phyloP scores from a whole-genome alignment of 2,797 vertebrate species.

The Psittacula derbiana region DNA sequence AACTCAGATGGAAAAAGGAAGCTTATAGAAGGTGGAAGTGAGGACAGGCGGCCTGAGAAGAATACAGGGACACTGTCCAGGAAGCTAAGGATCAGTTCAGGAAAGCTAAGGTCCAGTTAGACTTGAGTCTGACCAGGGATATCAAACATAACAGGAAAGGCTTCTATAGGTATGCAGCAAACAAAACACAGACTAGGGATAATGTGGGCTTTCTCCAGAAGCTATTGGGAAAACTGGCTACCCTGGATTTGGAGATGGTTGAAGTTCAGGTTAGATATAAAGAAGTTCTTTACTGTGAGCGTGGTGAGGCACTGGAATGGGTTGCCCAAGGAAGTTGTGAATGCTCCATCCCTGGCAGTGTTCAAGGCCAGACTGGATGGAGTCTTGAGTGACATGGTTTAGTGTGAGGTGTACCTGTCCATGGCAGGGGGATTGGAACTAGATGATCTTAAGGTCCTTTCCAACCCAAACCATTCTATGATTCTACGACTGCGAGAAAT shows the following conservation, averaged over 20 bases:
- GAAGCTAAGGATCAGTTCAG: not conserved
- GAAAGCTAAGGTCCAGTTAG: not conserved
- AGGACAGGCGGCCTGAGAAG: not conserved
- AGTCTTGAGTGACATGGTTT: not conserved
- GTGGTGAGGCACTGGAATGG: not conserved
- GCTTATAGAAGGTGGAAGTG: not conserved
- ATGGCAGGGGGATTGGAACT: not conserved
- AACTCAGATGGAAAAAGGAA: not conserved
- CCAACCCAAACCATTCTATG: not conserved
- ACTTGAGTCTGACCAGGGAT: not conserved
- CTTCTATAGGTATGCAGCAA: not conserved
- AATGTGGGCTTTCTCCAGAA: not conserved
- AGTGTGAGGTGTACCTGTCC: not conserved
- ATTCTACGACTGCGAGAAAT: not conserved
- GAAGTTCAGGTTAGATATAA: not conserved
- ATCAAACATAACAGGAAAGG: not conserved
- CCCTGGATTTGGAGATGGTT: not conserved
- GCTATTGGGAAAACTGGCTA: not conserved
- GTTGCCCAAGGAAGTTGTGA: not conserved
- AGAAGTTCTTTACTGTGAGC: not conserved
- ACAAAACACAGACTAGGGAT: not conserved
- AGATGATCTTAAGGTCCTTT: not conserved
- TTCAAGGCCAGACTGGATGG: not conserved
- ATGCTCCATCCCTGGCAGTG: not conserved
- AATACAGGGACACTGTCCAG: not conserved